Evolutionary conservation across 1,140 invertebrate species (phyloP), one percentile per base, ranked within the genome.

Genomic region (Ceratosolen fusciceps): DNA sequence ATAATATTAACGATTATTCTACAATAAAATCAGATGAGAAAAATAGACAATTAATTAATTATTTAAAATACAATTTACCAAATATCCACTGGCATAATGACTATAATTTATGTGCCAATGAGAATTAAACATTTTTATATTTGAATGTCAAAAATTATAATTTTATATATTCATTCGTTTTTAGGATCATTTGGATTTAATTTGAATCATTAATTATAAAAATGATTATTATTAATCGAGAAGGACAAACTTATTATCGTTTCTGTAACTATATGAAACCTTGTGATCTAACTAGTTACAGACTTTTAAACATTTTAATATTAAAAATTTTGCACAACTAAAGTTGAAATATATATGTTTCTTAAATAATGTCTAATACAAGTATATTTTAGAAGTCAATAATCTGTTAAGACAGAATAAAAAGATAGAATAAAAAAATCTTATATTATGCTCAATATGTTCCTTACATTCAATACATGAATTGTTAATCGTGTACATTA

Each of bases 301-400:
- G 24, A 68, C 19, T 29, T 74, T 2, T n/a, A 67, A 68, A 2
- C 74, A 37, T 52, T 47, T 39, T 56, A 26, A 5, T 19, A 47
- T 74, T 68, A 74, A 74, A 80, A 80, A 74, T 70, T 74, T 80
- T 67, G 19, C 5, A 43, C 14, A 79, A 56, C 68, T 67, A 52
- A 52, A 52, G 5, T 52, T 3, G 19, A 5, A 3, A 52, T 21
- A 52, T 8, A 16, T 52, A 52, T 16, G 19, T 52, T 52, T 52
- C 10, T 21, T 9, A 16, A 16, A 52, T 16, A 3, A 52, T 14
- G 19, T 52, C 49, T 16, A 43, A 5, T 43, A 43, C 39, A 43
- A 43, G 21, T 52, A 52, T 21, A 21, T 16, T 16, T 8, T 16
- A 52, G 49, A 52, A 52, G 10, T 52, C 19, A 73, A 79, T 52